Evolutionary conservation across 1,140 invertebrate genomes (phyloP), one percentile per base, ranked within the genome.

Genomic region (Brachystomella parvula): DNA sequence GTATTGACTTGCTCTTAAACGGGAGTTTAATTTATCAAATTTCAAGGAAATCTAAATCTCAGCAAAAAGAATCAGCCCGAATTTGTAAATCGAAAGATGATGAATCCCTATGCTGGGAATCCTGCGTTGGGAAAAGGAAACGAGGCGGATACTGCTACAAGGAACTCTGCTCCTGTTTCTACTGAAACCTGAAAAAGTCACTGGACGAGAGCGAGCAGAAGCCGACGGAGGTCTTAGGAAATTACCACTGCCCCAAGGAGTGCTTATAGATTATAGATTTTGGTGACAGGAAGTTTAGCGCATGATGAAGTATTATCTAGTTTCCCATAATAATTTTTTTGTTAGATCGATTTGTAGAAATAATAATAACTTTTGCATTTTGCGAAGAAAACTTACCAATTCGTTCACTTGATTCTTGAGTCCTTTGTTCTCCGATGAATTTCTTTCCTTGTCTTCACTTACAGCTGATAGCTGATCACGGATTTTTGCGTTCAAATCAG

Each of bases 391-490:
- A 62, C 60, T 39, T 47, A 62, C 49, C 19, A 65, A 47, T 39
- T 71, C 69, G 35, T 65, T 71, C 6, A 67, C 1, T 44, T 63
- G 49, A 1, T 63, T 49, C 39, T 70, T 72, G 3, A 72, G 47
- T 17, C 39, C 33, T 56, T 72, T 72, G 44, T 72, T 72, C 33
- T 72, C 71, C 0, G 47, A 29, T 3, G 47, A n/a, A 35, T 66
- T 69, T 28, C 65, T 19, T 64, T 73, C 71, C 31, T 70, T 73
- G 17, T 73, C 69, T 44, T 70, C 68, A 0, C 66, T 35, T 0
- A 66, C 49, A 17, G 29, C 31, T 17, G 64, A 17, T 1, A 72
- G 61, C 62, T 72, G 71, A 24, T 72, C 71, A 44, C 71, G 59
- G 26, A 72, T 39, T 68, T 65, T 65, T 1, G n/a, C 21, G 47